Conservation (phyloP, 1,140 invertebrate genomes). For the Sinella curviseta region DNA sequence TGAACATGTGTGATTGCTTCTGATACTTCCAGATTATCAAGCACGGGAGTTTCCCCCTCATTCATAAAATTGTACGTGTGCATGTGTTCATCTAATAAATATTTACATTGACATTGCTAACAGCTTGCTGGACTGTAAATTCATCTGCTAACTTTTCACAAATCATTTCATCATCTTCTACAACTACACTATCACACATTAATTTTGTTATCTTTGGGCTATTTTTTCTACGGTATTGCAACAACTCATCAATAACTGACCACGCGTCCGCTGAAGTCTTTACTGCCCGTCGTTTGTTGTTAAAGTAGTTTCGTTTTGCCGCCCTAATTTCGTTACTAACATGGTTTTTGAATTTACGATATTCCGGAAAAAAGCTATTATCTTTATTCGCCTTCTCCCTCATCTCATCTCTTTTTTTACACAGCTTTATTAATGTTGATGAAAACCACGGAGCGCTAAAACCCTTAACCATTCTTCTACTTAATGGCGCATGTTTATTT, state of each 20-base stretch:
- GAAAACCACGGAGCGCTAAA: neutral
- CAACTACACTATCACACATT: neutral
- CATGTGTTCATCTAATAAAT: neutral
- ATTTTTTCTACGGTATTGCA: neutral
- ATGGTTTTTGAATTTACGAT: no score
- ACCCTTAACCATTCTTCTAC: neutral
- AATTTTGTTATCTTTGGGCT: neutral
- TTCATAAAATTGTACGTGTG: neutral
- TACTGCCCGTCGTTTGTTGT: neutral
- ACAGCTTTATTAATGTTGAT: neutral
- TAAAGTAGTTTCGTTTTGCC: neutral
- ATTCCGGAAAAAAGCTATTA: neutral
- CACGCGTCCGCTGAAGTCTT: neutral
- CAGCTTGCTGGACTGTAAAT: neutral
- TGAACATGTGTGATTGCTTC: neutral
- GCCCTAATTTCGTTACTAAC: no score
- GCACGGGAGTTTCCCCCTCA: neutral
- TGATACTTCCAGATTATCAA: neutral
- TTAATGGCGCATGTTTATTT: neutral
- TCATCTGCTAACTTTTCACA: neutral
- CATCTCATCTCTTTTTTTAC: neutral
- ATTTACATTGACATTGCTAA: neutral
- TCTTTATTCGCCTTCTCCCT: neutral
- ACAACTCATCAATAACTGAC: neutral
- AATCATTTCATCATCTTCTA: neutral